Evolutionary conservation across 1,140 invertebrate species (phyloP), one percentile per base, ranked within the genome.

Genomic region (Drosophila auraria): DNA sequence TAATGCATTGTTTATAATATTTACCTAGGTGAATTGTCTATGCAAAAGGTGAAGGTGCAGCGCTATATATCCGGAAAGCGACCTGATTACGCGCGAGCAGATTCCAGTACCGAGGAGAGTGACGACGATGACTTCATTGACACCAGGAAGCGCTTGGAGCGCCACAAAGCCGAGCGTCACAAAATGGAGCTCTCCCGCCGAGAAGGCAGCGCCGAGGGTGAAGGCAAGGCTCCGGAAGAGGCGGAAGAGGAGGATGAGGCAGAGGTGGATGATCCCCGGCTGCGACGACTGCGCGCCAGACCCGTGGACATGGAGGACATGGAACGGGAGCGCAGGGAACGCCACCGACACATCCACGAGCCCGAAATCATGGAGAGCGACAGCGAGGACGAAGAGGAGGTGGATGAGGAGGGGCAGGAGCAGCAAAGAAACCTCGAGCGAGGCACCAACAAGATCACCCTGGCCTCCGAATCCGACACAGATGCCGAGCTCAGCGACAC

Each of bases 11-110:
- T 36, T 44, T 40, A 20, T 25, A 23, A 27, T 14, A 6, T 20
- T 6, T 11, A 12, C 51, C 5, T 80, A 98, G 97, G 97, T 93
- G 97, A 98, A 94, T 94, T 98, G 68, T 98, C 97, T 82, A 99
- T 99, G 98, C 97, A 98, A 95, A 99, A 98, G 93, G 98, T 99
- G 3, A 99, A 99, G 94, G 98, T 99, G 0, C 97, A 98, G 82
- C 95, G 98, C 62, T 99, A 98, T 92, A 97, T 98, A 58, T 98
- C 97, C 38, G 98, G 98, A 49, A 98, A 98, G 94, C 95, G 97
- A 64, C 98, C 98, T n/a, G 97, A 98, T 92, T 99, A 98, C 94
- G 98, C 98, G 23, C 96, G 96, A 74, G 94, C 95, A 25, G 95
- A 95, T 11, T 96, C 95, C 61, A 97, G 96, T 44, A 96, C 97